These are phyloP conservation scores for Drosophila watanabei DNA, from an alignment of 1,140 invertebrate species.

Conservation along the genomic window DNA sequence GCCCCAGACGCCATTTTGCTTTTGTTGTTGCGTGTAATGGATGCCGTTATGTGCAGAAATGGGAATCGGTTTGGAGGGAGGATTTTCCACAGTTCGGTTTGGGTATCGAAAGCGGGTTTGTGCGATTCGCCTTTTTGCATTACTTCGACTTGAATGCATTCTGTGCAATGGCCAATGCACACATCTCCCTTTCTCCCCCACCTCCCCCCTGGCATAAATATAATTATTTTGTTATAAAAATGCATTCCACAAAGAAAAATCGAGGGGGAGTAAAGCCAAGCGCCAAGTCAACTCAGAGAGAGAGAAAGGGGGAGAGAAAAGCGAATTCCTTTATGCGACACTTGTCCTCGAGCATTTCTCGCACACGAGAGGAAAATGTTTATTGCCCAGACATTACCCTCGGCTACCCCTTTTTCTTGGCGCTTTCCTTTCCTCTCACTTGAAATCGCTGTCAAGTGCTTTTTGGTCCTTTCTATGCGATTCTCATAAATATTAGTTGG, in stretches of 20 bases:
- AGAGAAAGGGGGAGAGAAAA: not conserved
- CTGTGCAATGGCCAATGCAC: conserved; percentile 50
- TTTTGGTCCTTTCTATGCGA: conserved; percentile 38
- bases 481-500: conserved; percentile 38
- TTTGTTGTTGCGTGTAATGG: conserved; percentile 78
- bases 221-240: conserved; percentile 83
- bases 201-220: conserved; percentile 63
- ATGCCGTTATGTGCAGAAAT: conserved; percentile 65
- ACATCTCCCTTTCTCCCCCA: conserved; percentile 1
- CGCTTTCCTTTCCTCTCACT: not conserved
- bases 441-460: conserved; percentile 21
- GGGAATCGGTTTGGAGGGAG: conserved; percentile 22
- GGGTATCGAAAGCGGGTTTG: conserved; percentile 9
- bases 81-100: conserved; percentile 1
- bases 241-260: conserved; percentile 55
- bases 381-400: conserved; percentile 42
- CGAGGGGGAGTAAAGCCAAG: not conserved
- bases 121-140: conserved; percentile 58
- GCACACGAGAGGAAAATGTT: conserved; percentile 36
- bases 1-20: conserved; percentile 72
- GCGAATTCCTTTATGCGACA: conserved; percentile 42
- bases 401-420: not conserved
- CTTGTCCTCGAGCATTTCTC: conserved; percentile 50
- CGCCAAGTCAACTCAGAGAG: not conserved
- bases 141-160: conserved; percentile 69